Evolutionary conservation across 2,888 invertebrate genomes (phyloP).

Genomic region (Agonopterix subpropinquella): DNA sequence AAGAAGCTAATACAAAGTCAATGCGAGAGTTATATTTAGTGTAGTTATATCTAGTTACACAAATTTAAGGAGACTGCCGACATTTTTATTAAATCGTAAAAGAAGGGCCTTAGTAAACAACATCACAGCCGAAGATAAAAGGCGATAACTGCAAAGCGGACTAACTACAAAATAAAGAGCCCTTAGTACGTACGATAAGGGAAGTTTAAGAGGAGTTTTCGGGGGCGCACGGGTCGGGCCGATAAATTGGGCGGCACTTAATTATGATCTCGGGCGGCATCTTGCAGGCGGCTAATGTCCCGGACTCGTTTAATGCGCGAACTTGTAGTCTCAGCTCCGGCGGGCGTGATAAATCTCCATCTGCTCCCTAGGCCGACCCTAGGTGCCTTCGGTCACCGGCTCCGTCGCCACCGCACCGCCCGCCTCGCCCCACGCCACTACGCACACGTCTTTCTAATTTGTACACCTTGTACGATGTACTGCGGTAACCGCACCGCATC

Average conservation of each 20-base stretch:
- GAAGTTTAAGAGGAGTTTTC: constrained; percentile 70
- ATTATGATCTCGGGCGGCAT: constrained; percentile 76
- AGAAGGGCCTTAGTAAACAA: constrained; percentile 24
- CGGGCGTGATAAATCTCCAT: constrained; percentile 73
- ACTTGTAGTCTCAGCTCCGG: constrained; percentile 69
- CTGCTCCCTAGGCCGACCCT: constrained; percentile 43
- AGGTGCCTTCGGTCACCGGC: constrained; percentile 8
- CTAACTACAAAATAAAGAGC: constrained; percentile 74
- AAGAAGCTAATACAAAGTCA: background rate
- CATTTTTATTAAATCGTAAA: constrained; percentile 20
- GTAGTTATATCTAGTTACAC: background rate
- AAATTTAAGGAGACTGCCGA: constrained; percentile 7
- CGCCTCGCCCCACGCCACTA: background rate
- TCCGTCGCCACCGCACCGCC: background rate
- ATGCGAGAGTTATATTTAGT: constrained; percentile 2
- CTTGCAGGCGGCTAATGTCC: constrained; percentile 74
- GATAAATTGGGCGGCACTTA: constrained; percentile 76
- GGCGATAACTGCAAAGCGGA: constrained; percentile 56
- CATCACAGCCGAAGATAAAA: constrained; percentile 44
- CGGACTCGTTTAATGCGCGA: constrained; percentile 75
- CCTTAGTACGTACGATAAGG: constrained; percentile 70
- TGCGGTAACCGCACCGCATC: too few species aligned
- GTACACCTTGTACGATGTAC: background rate
- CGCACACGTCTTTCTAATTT: background rate
- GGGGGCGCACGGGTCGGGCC: constrained; percentile 66